These are phyloP conservation scores for Thaleichthys pacificus DNA, from an alignment of 2,797 vertebrate species.

Conservation along the genomic window DNA sequence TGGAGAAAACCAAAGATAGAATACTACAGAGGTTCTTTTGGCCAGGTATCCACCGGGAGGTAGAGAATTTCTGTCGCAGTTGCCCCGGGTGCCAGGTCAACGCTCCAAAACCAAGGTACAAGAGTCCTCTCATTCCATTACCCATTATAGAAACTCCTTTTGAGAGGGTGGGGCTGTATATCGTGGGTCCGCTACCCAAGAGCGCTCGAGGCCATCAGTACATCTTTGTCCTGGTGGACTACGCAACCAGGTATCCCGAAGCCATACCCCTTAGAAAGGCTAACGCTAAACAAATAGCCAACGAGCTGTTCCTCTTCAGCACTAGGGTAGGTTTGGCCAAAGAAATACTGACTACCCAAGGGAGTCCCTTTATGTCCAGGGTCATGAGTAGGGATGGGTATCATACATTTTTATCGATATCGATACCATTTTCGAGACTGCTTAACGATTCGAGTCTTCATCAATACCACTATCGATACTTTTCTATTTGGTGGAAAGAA, in stretches of 20 bases:
- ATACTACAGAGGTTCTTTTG: slow-evolving; percentile 7
- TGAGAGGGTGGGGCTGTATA: slow-evolving; percentile 3
- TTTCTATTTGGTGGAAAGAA: too few species aligned
- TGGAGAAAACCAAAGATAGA: not conserved
- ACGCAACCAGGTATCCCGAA: slow-evolving; percentile 3
- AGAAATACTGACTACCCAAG: slow-evolving; percentile 10
- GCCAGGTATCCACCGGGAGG: slow-evolving; percentile 2
- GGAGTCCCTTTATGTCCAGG: not conserved
- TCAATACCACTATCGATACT: too few species aligned
- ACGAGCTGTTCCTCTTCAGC: slow-evolving; percentile 9
- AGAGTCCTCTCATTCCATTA: not conserved
- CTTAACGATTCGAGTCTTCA: too few species aligned
- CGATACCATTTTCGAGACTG: too few species aligned
- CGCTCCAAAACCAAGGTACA: not conserved
- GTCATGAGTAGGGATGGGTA: too few species aligned
- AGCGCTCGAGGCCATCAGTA: not conserved
- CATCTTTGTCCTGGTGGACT: slow-evolving; percentile 1
- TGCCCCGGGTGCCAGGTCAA: not conserved
- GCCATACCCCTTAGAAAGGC: not conserved
- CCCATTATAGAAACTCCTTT: slow-evolving; percentile 11
- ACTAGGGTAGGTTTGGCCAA: slow-evolving; percentile 10
- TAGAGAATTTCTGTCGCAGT: not conserved
- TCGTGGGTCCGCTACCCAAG: slow-evolving; percentile 10
- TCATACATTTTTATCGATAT: too few species aligned
- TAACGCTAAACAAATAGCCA: not conserved